Percentiles rank a stretch among this genome's conserved stretches.
phyloP scores from a whole-genome alignment of 2,113 vertebrate genomes.

The Antigone vipio region DNA sequence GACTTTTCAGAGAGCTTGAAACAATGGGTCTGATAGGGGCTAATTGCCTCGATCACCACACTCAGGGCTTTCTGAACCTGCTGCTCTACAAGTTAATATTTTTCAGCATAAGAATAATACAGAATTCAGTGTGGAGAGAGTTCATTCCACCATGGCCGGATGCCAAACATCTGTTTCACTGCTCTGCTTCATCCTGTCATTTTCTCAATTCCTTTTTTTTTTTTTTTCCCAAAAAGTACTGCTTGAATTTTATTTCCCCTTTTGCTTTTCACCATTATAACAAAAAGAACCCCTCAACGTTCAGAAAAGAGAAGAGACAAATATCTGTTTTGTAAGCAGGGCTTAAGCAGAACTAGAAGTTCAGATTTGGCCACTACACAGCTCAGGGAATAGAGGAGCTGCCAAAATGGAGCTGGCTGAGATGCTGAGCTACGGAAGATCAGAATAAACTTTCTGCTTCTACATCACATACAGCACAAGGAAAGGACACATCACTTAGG shows the following conservation, averaged over 20 bases:
- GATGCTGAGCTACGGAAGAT: not conserved
- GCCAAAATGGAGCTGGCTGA: not conserved
- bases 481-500: not conserved
- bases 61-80: slow-evolving; percentile 3
- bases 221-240: not conserved
- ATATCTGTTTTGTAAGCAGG: not conserved
- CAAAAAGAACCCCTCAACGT: not conserved
- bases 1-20: slow-evolving; percentile 30
- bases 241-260: not conserved
- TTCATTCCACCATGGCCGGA: not conserved
- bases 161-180: slow-evolving; percentile 21
- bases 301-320: not conserved
- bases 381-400: not conserved
- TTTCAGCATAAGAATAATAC: slow-evolving; percentile 8
- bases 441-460: not conserved
- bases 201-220: not conserved
- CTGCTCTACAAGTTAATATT: slow-evolving; percentile 56
- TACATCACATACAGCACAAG: not conserved
- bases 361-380: not conserved
- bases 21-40: slow-evolving; percentile 28
- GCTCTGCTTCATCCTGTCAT: not conserved
- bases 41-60: slow-evolving; percentile 37
- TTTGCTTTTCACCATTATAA: not conserved
- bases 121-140: slow-evolving; percentile 33
- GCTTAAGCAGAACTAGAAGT: not conserved